Conservation (phyloP, 2,113 vertebrate genomes). For the Phrynosoma blainvillii region DNA sequence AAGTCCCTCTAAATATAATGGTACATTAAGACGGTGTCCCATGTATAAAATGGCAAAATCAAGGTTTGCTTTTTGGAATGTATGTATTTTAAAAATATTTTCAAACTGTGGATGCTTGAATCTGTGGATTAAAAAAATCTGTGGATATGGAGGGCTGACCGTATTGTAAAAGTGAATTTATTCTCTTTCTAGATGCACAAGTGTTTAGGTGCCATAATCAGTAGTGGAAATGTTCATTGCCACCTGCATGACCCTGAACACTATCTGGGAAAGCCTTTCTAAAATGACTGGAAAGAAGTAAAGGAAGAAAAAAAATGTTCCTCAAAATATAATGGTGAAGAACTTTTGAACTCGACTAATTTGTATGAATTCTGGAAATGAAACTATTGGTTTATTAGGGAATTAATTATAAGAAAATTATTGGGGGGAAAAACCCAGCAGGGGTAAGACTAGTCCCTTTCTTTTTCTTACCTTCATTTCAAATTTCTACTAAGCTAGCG, state of each 20-base stretch:
- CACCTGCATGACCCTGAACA: conserved; percentile 57
- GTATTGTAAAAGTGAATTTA: background rate
- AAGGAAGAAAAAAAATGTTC: conserved; percentile 49
- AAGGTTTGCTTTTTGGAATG: too few relatives aligned
- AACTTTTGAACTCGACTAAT: conserved; percentile 50
- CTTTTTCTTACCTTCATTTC: conserved; percentile 63
- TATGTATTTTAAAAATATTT: too few relatives aligned
- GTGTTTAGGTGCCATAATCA: conserved; percentile 9
- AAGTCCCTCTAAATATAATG: too few relatives aligned
- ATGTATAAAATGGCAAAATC: too few relatives aligned
- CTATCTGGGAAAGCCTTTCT: conserved; percentile 47
- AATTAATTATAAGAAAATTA: conserved; percentile 66
- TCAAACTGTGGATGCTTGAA: too few relatives aligned
- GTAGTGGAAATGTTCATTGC: conserved; percentile 23
- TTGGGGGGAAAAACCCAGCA: conserved; percentile 37
- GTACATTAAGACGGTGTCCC: too few relatives aligned
- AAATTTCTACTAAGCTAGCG: conserved; percentile 56
- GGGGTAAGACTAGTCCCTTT: conserved; percentile 57
- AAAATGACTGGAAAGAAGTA: conserved; percentile 39
- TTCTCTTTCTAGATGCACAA: background rate
- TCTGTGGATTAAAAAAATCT: too few relatives aligned
- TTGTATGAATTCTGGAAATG: conserved; percentile 62
- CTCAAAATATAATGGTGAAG: conserved; percentile 52
- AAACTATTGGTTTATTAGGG: conserved; percentile 66
- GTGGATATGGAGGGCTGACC: too few relatives aligned